These are phyloP conservation scores for Abrostola tripartita DNA, from an alignment of 2,888 invertebrate species.

Conservation along the genomic window DNA sequence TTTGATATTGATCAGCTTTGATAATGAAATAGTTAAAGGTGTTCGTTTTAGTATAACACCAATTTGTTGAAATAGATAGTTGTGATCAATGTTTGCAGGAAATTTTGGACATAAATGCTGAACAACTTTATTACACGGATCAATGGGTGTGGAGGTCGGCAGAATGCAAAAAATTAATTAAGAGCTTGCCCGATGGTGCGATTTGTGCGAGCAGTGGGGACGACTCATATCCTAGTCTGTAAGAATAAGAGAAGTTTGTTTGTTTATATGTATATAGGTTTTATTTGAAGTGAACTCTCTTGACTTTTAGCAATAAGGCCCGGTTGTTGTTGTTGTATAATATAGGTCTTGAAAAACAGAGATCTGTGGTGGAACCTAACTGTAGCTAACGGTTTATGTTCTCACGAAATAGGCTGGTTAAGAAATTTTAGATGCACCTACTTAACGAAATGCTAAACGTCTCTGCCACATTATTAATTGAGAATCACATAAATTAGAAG, in stretches of 20 bases:
- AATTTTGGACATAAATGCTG: neutral
- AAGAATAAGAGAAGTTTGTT: neutral
- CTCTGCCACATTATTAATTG: too few relatives aligned
- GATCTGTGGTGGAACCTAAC: too few relatives aligned
- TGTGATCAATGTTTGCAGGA: neutral
- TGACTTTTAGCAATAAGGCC: too few relatives aligned
- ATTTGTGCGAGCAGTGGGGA: neutral
- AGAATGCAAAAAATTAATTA: neutral
- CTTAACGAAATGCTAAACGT: too few relatives aligned
- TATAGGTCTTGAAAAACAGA: too few relatives aligned
- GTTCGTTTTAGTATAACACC: neutral
- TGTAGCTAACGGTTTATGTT: too few relatives aligned
- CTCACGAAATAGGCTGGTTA: too few relatives aligned
- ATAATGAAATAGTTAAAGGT: neutral
- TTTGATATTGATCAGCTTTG: neutral
- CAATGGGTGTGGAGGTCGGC: neutral
- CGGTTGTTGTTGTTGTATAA: too few relatives aligned
- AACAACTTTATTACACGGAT: slow-evolving; percentile 1
- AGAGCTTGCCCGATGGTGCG: neutral
- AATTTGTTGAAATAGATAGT: neutral
- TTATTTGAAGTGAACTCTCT: too few relatives aligned
- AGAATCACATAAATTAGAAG: too few relatives aligned
- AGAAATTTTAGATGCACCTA: too few relatives aligned
- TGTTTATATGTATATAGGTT: neutral
- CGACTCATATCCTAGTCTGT: neutral